These are phyloP conservation scores for Halesus radiatus DNA, from an alignment of 1,140 invertebrate species.

Conservation along the genomic window DNA sequence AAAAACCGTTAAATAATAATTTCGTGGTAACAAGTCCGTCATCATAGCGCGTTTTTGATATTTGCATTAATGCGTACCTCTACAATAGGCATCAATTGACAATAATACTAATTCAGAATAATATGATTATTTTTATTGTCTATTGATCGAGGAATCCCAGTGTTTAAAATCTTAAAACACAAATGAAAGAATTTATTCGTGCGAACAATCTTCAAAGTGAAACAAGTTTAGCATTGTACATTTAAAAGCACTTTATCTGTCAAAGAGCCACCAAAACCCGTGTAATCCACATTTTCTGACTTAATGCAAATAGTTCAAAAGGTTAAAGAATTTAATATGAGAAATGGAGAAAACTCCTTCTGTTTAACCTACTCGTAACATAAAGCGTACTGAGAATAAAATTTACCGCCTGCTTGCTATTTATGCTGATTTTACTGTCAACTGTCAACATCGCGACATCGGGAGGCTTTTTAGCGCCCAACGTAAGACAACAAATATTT, in stretches of 20 bases:
- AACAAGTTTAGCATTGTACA: conserved; percentile 26
- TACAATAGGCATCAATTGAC: too few relatives aligned
- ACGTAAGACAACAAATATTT: too few relatives aligned
- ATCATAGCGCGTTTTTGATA: too few relatives aligned
- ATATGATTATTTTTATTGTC: neutral
- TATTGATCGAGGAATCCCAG: neutral
- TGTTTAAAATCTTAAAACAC: conserved; percentile 4
- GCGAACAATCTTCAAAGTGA: conserved; percentile 6
- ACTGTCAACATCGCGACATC: too few relatives aligned
- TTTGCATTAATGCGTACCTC: too few relatives aligned
- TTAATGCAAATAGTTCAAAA: conserved; percentile 29
- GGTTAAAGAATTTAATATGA: conserved; percentile 33
- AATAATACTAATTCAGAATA: too few relatives aligned
- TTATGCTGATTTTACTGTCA: too few relatives aligned
- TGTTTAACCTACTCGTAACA: neutral
- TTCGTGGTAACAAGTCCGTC: too few relatives aligned
- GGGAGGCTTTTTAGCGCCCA: too few relatives aligned
- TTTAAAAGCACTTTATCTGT: conserved; percentile 24
- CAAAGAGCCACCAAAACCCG: neutral
- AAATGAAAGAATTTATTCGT: neutral
- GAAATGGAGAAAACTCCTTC: neutral
- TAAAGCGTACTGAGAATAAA: neutral
- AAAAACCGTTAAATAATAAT: too few relatives aligned
- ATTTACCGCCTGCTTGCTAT: too few relatives aligned
- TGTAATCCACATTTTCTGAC: conserved; percentile 19